Conservation (phyloP, 1,140 invertebrate genomes). For the Megalopta genalis region DNA sequence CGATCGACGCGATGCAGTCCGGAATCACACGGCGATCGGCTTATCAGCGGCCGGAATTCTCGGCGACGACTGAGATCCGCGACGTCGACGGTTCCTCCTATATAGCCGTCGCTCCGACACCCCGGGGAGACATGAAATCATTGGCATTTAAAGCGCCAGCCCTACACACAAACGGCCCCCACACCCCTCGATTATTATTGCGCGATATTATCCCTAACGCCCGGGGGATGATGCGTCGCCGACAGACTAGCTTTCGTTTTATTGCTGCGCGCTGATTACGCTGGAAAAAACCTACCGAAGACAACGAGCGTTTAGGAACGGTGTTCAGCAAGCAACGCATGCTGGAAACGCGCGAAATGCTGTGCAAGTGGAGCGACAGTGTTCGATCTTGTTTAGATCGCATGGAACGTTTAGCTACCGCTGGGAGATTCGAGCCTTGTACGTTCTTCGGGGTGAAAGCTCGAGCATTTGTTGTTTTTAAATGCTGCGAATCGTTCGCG, state of each 20-base stretch:
- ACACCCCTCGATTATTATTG: conserved; percentile 63
- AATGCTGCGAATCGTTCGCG: no score
- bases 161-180: conserved; percentile 48
- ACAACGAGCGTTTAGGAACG: no score
- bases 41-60: conserved; percentile 44
- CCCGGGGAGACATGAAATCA: conserved; percentile 77
- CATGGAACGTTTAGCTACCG: no score
- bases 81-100: conserved; percentile 56
- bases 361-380: no score
- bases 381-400: no score
- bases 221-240: conserved; percentile 16
- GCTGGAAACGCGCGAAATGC: no score
- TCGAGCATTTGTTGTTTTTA: no score
- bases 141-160: conserved; percentile 78
- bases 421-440: no score
- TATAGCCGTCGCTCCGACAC: conserved; percentile 63
- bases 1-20: conserved; percentile 35
- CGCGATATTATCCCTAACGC: conserved; percentile 61
- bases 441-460: no score
- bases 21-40: no score
- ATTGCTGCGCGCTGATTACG: background rate
- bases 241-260: background rate
- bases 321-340: no score
- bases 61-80: conserved; percentile 63
- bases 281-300: no score